Percentiles rank a stretch among this genome's conserved stretches.
These are phyloP conservation scores for Chionoecetes opilio DNA, from an alignment of 1,140 invertebrate genomes.

Conservation along the genomic window DNA sequence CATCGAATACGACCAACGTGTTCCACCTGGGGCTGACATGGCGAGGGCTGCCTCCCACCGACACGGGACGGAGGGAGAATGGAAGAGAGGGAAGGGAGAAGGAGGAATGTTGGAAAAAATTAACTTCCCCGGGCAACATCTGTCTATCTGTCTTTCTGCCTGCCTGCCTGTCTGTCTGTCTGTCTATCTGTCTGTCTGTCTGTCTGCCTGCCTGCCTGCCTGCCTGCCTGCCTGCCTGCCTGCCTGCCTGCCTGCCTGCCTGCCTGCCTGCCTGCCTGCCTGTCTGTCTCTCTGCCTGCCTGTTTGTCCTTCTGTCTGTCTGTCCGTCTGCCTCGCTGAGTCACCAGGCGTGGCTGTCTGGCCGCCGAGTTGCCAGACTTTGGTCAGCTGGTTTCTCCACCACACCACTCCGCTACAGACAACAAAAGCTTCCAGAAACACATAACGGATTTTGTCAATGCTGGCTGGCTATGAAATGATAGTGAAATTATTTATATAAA, in stretches of 20 bases:
- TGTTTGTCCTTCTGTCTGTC: no score
- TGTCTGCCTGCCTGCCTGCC: not conserved
- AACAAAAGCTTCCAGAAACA: not conserved
- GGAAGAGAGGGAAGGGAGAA: not conserved
- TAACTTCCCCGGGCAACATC: not conserved
- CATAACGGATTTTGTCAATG: not conserved
- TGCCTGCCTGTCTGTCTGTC: not conserved
- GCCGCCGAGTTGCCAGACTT: not conserved
- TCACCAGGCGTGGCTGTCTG: slow-evolving; percentile 12
- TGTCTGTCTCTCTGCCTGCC: not conserved
- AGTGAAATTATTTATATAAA: no score
- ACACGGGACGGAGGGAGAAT: not conserved
- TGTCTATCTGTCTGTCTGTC: not conserved
- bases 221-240: no score
- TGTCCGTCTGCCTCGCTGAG: not conserved
- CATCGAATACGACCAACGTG: not conserved
- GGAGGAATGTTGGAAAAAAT: not conserved
- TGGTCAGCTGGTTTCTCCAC: not conserved
- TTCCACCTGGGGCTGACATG: not conserved
- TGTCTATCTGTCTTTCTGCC: not conserved
- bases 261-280: no score
- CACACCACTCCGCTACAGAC: not conserved
- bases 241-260: no score
- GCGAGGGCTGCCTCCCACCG: not conserved
- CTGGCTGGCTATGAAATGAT: not conserved